Evolutionary conservation across 1,140 invertebrate species (phyloP), one percentile per base, ranked within the genome.

Genomic region (Sinella curviseta): DNA sequence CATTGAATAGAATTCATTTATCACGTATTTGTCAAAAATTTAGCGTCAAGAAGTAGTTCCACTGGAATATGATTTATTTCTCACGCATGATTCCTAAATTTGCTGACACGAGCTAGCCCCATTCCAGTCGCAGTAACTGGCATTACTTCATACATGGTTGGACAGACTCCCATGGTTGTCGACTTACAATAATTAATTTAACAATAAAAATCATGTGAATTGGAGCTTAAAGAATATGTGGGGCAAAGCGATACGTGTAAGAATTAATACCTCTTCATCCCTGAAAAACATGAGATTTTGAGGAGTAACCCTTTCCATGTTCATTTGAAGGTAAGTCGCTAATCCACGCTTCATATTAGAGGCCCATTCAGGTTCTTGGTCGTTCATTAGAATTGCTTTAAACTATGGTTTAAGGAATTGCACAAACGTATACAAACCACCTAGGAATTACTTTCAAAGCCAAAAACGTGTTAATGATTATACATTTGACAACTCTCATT

Each of bases 361-460:
- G 0, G 81, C 81, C 78, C 78, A 84, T 76, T 84, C 83, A 16
- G 79, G 81, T 67, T 84, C 83, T 82, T 80, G 80, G 70, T 84
- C 81, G 31, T 84, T 82, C 83, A 84, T 79, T 0, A 81, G 17
- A 2, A 84, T 24, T 20, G 80, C 77, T 73, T 84, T 84, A 35
- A 84, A 82, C 83, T 84, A 35, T 3, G 77, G 20, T n/a, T n/a
- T n/a, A n/a, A n/a, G n/a, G n/a, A 77, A n/a, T 24, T 4, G 24
- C n/a, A 67, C 24, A 12, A 67, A 67, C 4, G n/a, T n/a, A 67
- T 24, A 12, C 17, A 74, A 34, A 34, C 26, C 16, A 16, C 16
- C 70, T 33, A 8, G 39, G 39, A 48, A 48, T 48, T 48, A n/a
- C n/a, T n/a, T n/a, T n/a, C n/a, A n/a, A n/a, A n/a, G n/a, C n/a